Evolutionary conservation across 2,797 vertebrate genomes (phyloP).

Genomic region (Crocidura indochinensis): DNA sequence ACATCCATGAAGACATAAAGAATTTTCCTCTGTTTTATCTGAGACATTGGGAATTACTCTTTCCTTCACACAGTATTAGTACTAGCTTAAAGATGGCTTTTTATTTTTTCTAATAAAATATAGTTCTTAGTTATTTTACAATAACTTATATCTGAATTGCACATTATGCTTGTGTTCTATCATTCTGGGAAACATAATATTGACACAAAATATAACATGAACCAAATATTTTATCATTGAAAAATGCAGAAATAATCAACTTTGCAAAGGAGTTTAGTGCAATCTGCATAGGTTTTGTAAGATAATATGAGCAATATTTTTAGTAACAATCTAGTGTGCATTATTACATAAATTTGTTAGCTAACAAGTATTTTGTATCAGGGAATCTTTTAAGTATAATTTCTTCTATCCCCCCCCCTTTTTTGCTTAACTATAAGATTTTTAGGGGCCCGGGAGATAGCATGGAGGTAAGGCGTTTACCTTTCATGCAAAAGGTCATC

Average conservation of each 20-base stretch:
- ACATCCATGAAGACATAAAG: conserved; percentile 44
- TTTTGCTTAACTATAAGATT: conserved; percentile 10
- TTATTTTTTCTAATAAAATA: conserved; percentile 61
- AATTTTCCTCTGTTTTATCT: conserved; percentile 32
- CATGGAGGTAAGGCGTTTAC: no score
- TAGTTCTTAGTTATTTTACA: conserved; percentile 40
- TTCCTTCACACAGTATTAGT: conserved; percentile 29
- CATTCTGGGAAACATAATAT: conserved; percentile 2
- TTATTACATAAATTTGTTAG: conserved; percentile 52
- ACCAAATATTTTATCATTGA: conserved; percentile 29
- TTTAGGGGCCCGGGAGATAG: no score
- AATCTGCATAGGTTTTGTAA: conserved; percentile 44
- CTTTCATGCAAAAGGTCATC: no score
- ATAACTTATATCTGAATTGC: conserved; percentile 48
- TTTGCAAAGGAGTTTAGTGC: conserved; percentile 34
- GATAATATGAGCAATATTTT: neutral
- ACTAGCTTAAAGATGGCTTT: conserved; percentile 15
- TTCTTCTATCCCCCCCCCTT: neutral
- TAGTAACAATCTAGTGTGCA: neutral
- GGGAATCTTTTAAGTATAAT: neutral
- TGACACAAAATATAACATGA: conserved; percentile 44
- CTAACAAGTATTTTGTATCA: conserved; percentile 25
- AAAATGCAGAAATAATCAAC: conserved; percentile 44
- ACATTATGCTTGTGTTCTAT: conserved; percentile 36
- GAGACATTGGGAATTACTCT: conserved; percentile 12